These are phyloP conservation scores for Eurois occulta DNA, from an alignment of 2,888 invertebrate species.

Conservation along the genomic window DNA sequence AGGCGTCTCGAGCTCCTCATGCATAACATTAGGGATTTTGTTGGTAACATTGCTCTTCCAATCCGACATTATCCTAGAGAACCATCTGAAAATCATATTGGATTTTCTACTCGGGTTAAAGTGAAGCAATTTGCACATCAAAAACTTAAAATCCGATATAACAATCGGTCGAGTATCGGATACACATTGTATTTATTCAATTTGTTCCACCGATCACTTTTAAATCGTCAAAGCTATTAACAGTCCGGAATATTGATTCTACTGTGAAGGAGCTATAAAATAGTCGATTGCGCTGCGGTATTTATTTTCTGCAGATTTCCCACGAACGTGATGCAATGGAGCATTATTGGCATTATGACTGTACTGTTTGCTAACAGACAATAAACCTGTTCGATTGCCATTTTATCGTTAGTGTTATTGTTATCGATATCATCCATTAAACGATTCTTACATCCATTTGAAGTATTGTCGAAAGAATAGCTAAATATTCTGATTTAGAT, in stretches of 20 bases:
- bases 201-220: conserved; percentile 18
- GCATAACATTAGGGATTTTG: conserved; percentile 61
- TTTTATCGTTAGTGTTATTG: conserved; percentile 18
- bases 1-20: conserved; percentile 58
- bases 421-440: conserved; percentile 5
- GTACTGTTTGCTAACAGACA: conserved; percentile 33
- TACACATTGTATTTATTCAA: conserved; percentile 18
- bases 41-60: conserved; percentile 53
- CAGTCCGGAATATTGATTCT: conserved; percentile 42
- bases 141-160: conserved; percentile 6
- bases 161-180: neutral
- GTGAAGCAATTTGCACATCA: conserved; percentile 22
- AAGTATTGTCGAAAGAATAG: neutral
- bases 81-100: conserved; percentile 28
- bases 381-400: conserved; percentile 18
- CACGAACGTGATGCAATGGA: conserved; percentile 55
- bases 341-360: conserved; percentile 41
- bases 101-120: conserved; percentile 9
- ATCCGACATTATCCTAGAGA: conserved; percentile 28
- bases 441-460: conserved; percentile 1
- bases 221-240: conserved; percentile 23
- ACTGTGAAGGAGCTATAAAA: conserved; percentile 36
- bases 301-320: conserved; percentile 48
- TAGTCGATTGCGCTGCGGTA: conserved; percentile 14
- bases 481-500: conserved; percentile 11